Percentiles rank a stretch among this genome's conserved stretches.
phyloP scores from a whole-genome alignment of 2,113 vertebrate genomes.

The Hiodon alosoides region DNA sequence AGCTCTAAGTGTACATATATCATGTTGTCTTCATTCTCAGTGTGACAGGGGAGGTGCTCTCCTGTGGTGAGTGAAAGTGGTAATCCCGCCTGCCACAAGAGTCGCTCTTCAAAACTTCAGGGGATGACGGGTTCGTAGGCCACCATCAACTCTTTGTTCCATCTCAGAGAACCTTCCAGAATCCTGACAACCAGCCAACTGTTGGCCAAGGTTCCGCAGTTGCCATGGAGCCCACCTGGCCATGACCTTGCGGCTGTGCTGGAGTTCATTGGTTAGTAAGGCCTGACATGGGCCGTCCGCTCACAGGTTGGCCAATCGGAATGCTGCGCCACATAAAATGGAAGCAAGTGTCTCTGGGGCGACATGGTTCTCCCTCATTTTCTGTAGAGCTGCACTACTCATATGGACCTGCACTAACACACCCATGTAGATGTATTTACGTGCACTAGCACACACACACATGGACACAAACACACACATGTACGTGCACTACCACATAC shows the following conservation, averaged over 20 bases:
- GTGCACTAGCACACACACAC: constrained; percentile 16
- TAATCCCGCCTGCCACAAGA: constrained; percentile 23
- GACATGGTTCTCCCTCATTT: constrained; percentile 38
- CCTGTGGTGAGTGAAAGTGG: constrained; percentile 3
- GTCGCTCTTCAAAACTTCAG: constrained; percentile 27
- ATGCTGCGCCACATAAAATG: constrained; percentile 25
- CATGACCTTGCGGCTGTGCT: constrained; percentile 48
- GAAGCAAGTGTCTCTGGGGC: constrained; percentile 28
- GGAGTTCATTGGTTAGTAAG: constrained; percentile 53
- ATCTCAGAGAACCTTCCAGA: constrained; percentile 38
- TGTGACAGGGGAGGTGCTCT: background rate
- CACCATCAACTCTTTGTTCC: constrained; percentile 43
- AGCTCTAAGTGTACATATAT: background rate
- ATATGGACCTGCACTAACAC: constrained; percentile 11
- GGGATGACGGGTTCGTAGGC: constrained; percentile 42
- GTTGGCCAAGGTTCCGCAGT: constrained; percentile 42
- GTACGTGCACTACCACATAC: constrained; percentile 14
- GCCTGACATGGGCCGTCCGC: constrained; percentile 32
- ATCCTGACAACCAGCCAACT: constrained; percentile 22
- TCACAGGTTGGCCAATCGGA: constrained; percentile 25
- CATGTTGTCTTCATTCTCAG: background rate
- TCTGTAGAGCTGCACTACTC: constrained; percentile 19
- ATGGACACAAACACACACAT: constrained; percentile 30
- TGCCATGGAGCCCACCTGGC: constrained; percentile 44
- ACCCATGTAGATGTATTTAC: constrained; percentile 12